Base-by-base conservation (phyloP, 1,140 invertebrate genomes). In the Hormaphis cornu region DNA sequence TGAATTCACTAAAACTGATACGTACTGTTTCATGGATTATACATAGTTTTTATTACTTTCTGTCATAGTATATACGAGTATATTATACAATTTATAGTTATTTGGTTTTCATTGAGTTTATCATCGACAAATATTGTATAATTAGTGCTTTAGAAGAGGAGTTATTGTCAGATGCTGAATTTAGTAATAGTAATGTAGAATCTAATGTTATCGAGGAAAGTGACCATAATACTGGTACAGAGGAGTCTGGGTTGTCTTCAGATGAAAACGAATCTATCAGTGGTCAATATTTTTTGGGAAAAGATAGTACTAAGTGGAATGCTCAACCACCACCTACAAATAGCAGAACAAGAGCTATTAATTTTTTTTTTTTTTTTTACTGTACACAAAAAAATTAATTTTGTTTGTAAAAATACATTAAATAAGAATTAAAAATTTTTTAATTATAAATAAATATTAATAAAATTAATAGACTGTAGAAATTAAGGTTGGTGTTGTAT, bases 211-310 rank as follows among this genome's bases (percentile, higher is more conserved):
- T 56, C 28, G 53, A 16, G 53, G 53, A 56, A 56, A 56, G 30
- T 35, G n/a, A 56, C 30, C 53, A 56, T 56, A n/a, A 56, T 54
- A 18, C 52, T 33, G n/a, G 52, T 54, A 54, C 52, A 9, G 52
- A 54, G 30, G 30, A 54, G 52, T 33, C 52, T 54, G 52, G 30
- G 33, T 35, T 54, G 33, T 54, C 52, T 9, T 54, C 30, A 33
- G 52, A 54, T 54, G 52, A 54, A 54, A 35, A 54, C 20, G 28
- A 54, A 35, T 54, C 50, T 53, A n/a, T n/a, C n/a, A 53, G 6
- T 3, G 50, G 28, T 53, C 24, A 53, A 14, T 28, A 30, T 53
- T 53, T 28, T 53, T 28, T 30, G 28, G 50, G 50, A 53, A 53
- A 53, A 24, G 50, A 53, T 28, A 26, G 26, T n/a, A 53, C 50